phyloP scores from a whole-genome alignment of 2,113 vertebrate genomes.

The Ctenomys sociabilis region DNA sequence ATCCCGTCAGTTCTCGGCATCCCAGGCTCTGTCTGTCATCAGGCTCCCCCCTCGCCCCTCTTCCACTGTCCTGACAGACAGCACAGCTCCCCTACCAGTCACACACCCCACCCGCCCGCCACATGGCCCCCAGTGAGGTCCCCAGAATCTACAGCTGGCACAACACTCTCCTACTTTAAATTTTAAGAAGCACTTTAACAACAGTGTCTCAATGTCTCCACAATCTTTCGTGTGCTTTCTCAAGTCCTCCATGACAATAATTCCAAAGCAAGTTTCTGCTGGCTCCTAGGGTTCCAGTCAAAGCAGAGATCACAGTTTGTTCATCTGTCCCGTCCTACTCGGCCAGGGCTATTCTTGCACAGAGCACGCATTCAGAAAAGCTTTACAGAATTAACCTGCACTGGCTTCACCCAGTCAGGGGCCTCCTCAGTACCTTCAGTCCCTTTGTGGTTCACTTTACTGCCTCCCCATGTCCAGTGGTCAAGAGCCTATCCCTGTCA shows the following conservation, averaged over 20 bases:
- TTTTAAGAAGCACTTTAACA: not conserved
- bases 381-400: not conserved
- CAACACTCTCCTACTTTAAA: not conserved
- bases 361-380: not conserved
- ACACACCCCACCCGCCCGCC: not conserved
- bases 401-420: not conserved
- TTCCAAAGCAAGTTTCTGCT: not conserved
- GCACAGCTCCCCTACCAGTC: not conserved
- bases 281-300: not conserved
- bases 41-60: not conserved
- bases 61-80: not conserved
- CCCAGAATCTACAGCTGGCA: constrained; percentile 13
- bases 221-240: not conserved
- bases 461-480: not conserved
- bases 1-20: not conserved
- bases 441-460: not conserved
- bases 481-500: not conserved
- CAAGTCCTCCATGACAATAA: not conserved
- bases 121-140: not conserved
- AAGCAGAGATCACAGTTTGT: not conserved
- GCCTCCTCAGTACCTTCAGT: not conserved
- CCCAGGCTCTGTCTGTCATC: not conserved
- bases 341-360: not conserved
- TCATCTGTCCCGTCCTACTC: not conserved
- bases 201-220: not conserved